phyloP scores from a whole-genome alignment of 1,140 invertebrate genomes.

The Riptortus pedestris region DNA sequence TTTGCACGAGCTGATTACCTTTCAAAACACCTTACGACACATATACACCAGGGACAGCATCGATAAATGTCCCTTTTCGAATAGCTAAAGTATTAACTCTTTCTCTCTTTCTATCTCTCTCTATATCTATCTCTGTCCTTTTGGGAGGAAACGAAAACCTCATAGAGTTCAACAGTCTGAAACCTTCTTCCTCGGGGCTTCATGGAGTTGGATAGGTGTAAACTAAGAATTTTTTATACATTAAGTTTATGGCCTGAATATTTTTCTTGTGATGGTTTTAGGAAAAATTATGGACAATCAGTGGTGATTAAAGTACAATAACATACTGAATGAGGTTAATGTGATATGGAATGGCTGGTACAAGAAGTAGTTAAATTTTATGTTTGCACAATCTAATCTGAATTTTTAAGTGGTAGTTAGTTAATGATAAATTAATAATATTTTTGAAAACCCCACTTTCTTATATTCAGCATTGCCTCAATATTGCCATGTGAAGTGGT shows the following conservation, averaged over 20 bases:
- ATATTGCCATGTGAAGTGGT: not conserved
- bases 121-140: not conserved
- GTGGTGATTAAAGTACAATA: slow-evolving; percentile 17
- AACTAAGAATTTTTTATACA: slow-evolving; percentile 9
- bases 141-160: slow-evolving; percentile 11
- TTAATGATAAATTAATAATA: not conserved
- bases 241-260: slow-evolving; percentile 3
- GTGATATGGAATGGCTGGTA: slow-evolving; percentile 5
- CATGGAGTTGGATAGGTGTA: not conserved
- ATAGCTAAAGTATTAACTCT: not conserved
- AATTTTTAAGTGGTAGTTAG: not conserved
- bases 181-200: not conserved
- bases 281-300: slow-evolving; percentile 11
- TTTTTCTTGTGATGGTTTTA: slow-evolving; percentile 2
- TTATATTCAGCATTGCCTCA: not conserved
- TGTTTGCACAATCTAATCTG: not conserved
- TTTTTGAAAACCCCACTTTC: not conserved
- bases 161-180: slow-evolving; percentile 5
- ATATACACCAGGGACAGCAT: slow-evolving; percentile 49
- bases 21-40: slow-evolving; percentile 81
- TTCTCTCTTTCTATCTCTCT: slow-evolving; percentile 11
- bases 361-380: not conserved
- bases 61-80: not conserved
- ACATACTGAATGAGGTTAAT: not conserved
- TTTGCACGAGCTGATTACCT: slow-evolving; percentile 80